A percentile compares a stretch with the other conserved stretches of the same genome.
These are phyloP conservation scores for Euschistus heros DNA, from an alignment of 1,140 invertebrate species.

Conservation along the genomic window DNA sequence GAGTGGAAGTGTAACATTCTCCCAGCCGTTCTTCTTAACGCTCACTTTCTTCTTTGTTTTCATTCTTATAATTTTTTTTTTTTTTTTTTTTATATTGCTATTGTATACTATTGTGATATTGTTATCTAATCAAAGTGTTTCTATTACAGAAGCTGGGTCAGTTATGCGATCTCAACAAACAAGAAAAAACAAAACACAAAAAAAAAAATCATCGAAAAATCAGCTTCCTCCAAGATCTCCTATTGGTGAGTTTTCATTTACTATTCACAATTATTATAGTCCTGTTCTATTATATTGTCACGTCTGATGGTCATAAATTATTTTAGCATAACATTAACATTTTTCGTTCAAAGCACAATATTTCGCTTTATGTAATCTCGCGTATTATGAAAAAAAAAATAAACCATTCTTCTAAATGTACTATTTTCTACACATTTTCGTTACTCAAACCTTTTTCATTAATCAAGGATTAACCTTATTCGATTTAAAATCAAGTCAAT, in stretches of 20 bases:
- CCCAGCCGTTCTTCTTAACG: too few species aligned
- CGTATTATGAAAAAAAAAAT: too few species aligned
- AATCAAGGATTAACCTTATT: too few species aligned
- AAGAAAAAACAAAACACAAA: neutral
- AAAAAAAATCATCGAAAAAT: constrained; percentile 17
- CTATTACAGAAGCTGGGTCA: constrained; percentile 17
- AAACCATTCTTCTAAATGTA: too few species aligned
- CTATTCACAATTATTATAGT: neutral
- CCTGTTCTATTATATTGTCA: neutral
- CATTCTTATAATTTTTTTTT: neutral
- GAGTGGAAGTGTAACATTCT: neutral
- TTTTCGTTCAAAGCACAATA: too few species aligned
- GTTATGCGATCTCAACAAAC: constrained; percentile 11
- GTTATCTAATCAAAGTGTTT: neutral
- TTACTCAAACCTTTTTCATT: too few species aligned
- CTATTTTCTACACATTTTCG: too few species aligned
- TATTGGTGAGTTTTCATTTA: constrained; percentile 14
- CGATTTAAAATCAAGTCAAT: too few species aligned
- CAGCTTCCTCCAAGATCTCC: constrained; percentile 23
- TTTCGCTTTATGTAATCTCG: too few species aligned
- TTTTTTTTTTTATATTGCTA: neutral
- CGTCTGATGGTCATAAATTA: too few species aligned
- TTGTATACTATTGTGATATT: constrained; percentile 2
- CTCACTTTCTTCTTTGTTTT: neutral
- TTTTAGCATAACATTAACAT: too few species aligned